Percentiles rank a stretch among this genome's conserved stretches.
These are phyloP conservation scores for Diplosoma virens DNA, from an alignment of 23 tunicate species.

Conservation along the genomic window DNA sequence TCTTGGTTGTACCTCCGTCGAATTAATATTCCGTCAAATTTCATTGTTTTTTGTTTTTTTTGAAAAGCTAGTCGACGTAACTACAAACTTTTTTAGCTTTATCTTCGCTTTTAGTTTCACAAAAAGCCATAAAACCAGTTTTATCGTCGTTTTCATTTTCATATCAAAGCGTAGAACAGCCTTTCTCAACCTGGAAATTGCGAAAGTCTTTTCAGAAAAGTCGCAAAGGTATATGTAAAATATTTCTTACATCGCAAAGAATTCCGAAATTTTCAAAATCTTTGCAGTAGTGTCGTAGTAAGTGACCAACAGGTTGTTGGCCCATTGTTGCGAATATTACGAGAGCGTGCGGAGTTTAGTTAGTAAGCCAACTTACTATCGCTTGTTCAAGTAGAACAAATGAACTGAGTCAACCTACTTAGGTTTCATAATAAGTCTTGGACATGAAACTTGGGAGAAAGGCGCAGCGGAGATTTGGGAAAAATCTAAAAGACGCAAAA, in stretches of 20 bases:
- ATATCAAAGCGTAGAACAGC: no score
- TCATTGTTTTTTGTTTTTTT: no score
- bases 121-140: no score
- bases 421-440: no score
- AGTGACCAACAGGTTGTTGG: neutral
- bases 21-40: no score
- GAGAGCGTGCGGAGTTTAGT: neutral
- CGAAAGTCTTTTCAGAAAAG: slow-evolving; percentile 18
- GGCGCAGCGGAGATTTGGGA: neutral
- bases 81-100: no score
- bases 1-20: no score
- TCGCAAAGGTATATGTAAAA: slow-evolving; percentile 1
- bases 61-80: no score
- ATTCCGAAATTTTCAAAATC: slow-evolving; percentile 13
- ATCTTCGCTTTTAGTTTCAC: no score
- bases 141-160: no score
- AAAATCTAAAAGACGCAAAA: neutral
- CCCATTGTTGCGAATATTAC: neutral
- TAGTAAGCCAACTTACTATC: neutral
- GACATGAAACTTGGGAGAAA: neutral
- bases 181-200: slow-evolving; percentile 7
- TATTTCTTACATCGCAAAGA: slow-evolving; percentile 2
- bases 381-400: no score
- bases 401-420: neutral
- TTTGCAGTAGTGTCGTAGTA: neutral